A percentile compares a stretch with the other conserved stretches of the same genome.
These are phyloP conservation scores for Xenopus borealis DNA, from an alignment of 2,113 vertebrate species.

Conservation along the genomic window DNA sequence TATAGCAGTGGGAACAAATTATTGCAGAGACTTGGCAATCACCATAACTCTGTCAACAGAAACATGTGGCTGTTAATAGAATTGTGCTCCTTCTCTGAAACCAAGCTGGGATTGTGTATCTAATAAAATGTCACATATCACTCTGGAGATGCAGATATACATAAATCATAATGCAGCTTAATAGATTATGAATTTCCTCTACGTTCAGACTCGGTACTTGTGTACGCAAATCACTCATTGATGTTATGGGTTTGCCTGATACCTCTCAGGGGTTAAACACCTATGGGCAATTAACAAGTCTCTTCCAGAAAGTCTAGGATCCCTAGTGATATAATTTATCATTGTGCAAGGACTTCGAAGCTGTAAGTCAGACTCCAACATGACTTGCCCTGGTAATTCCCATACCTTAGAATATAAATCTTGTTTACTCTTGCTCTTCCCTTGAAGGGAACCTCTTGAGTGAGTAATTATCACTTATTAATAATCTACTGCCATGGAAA, in stretches of 20 bases:
- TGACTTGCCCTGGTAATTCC: no score
- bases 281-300: no score
- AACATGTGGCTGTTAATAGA: conserved; percentile 40
- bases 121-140: conserved; percentile 34
- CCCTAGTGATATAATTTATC: no score
- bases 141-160: conserved; percentile 32
- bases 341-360: no score
- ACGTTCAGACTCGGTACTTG: not conserved
- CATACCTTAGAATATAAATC: no score
- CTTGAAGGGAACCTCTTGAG: conserved; percentile 26
- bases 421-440: conserved; percentile 10
- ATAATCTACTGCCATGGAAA: conserved; percentile 40
- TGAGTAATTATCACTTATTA: conserved; percentile 42
- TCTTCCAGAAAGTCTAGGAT: no score
- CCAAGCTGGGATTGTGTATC: conserved; percentile 10
- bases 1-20: conserved; percentile 3
- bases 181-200: conserved; percentile 31
- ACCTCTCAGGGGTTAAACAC: no score
- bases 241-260: conserved; percentile 10
- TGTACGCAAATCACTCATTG: conserved; percentile 5
- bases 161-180: conserved; percentile 26
- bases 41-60: conserved; percentile 13
- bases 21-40: conserved; percentile 12
- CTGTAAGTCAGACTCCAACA: no score
- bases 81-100: conserved; percentile 18